Evolutionary conservation across 2,888 invertebrate species (phyloP).

Genomic region (Petrophora chlorosata): DNA sequence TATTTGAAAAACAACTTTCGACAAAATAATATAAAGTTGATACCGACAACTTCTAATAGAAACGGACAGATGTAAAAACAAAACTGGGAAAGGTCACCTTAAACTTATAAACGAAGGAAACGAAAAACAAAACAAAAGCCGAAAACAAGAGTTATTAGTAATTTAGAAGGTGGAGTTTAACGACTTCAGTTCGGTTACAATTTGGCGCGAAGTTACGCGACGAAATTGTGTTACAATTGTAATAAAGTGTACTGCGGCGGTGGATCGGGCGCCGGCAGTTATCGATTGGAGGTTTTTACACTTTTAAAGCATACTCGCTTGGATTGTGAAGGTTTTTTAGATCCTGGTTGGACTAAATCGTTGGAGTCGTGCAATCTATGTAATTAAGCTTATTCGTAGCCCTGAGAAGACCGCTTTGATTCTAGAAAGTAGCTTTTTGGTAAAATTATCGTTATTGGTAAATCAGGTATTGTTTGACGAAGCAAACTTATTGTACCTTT

Average conservation of each 20-base stretch:
- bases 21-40: too few species aligned
- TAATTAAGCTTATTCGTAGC: too few species aligned
- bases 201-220: background rate
- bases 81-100: slow-evolving; percentile 8
- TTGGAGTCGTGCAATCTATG: too few species aligned
- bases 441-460: too few species aligned
- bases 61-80: slow-evolving; percentile 18
- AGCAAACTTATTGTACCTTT: too few species aligned
- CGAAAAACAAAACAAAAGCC: slow-evolving; percentile 13
- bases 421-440: too few species aligned
- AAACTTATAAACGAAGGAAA: slow-evolving; percentile 5
- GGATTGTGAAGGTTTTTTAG: too few species aligned
- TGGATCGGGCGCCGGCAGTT: background rate
- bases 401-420: too few species aligned
- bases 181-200: background rate
- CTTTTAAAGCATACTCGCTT: too few species aligned
- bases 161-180: slow-evolving; percentile 14
- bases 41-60: background rate
- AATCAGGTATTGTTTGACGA: too few species aligned
- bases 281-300: slow-evolving; percentile 1
- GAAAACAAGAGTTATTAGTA: slow-evolving; percentile 22
- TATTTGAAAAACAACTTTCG: too few species aligned
- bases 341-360: too few species aligned
- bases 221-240: slow-evolving; percentile 6
- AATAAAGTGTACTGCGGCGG: background rate